Evolutionary conservation across 1,140 invertebrate genomes (phyloP).

Genomic region (Centruroides vittatus): DNA sequence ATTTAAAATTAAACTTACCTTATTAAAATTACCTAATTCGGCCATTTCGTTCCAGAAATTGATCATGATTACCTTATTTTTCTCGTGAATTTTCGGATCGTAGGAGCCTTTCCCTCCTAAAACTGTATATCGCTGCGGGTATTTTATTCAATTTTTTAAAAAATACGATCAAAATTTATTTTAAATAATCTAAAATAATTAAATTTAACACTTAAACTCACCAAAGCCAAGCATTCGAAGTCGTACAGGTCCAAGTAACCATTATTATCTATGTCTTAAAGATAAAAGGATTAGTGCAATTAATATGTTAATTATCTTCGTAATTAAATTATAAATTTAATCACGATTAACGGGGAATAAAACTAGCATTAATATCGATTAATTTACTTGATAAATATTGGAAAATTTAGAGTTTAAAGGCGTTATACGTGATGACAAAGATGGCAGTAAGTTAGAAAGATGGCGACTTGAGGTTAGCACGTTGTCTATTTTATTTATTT

Average conservation of each 20-base stretch:
- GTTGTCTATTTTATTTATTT: too few relatives aligned
- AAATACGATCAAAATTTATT: background rate
- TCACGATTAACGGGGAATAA: too few relatives aligned
- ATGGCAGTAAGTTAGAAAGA: too few relatives aligned
- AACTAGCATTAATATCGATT: too few relatives aligned
- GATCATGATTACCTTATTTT: slow-evolving; percentile 62
- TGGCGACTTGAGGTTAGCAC: too few relatives aligned
- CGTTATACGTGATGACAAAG: too few relatives aligned
- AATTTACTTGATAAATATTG: too few relatives aligned
- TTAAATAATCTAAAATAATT: background rate
- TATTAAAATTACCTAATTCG: slow-evolving; percentile 66
- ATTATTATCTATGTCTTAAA: slow-evolving; percentile 64
- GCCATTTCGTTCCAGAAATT: slow-evolving; percentile 71
- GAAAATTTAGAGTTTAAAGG: too few relatives aligned
- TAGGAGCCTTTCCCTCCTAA: slow-evolving; percentile 67
- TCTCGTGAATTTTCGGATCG: slow-evolving; percentile 46
- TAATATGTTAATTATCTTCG: background rate
- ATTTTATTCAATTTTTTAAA: too few relatives aligned
- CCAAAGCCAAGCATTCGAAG: slow-evolving; percentile 59
- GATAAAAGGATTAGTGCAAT: background rate
- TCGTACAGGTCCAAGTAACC: slow-evolving; percentile 62
- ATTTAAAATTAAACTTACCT: slow-evolving; percentile 36
- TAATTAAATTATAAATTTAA: too few relatives aligned
- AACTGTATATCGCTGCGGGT: slow-evolving; percentile 44
- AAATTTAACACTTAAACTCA: slow-evolving; percentile 1